phyloP scores from a whole-genome alignment of 2,888 invertebrate species.

The Agonopterix alstromeriana region DNA sequence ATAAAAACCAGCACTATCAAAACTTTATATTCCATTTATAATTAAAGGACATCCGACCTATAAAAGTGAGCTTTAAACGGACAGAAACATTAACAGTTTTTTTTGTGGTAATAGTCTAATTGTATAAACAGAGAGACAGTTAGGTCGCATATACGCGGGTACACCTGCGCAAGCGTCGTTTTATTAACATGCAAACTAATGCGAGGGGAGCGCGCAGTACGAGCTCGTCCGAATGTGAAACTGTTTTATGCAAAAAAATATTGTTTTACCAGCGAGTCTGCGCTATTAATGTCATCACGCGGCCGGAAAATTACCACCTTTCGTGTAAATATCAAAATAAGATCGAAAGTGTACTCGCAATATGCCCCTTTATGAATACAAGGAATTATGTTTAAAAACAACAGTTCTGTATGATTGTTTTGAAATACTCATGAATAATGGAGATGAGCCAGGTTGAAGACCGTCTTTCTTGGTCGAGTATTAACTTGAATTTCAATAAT shows the following conservation, averaged over 20 bases:
- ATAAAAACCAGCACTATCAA: not conserved
- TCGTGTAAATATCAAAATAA: slow-evolving; percentile 64
- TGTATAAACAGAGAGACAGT: slow-evolving; percentile 10
- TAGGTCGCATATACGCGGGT: not conserved
- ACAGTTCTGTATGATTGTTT: slow-evolving; percentile 41
- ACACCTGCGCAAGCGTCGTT: slow-evolving; percentile 32
- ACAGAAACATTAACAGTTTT: not conserved
- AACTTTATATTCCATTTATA: slow-evolving; percentile 1
- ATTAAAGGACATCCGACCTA: not conserved
- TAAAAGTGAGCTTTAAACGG: slow-evolving; percentile 4
- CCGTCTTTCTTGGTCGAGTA: slow-evolving; percentile 38
- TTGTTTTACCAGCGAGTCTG: slow-evolving; percentile 41
- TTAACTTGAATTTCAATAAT: slow-evolving; percentile 42
- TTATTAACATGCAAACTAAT: slow-evolving; percentile 43
- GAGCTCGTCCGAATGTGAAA: slow-evolving; percentile 41
- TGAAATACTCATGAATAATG: slow-evolving; percentile 54
- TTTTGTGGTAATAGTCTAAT: slow-evolving; percentile 19
- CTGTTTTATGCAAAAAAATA: slow-evolving; percentile 55
- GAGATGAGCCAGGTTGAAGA: slow-evolving; percentile 43
- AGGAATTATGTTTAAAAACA: slow-evolving; percentile 37
- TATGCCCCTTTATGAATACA: slow-evolving; percentile 34
- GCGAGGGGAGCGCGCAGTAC: slow-evolving; percentile 26
- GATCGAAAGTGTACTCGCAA: slow-evolving; percentile 49
- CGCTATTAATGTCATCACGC: slow-evolving; percentile 64
- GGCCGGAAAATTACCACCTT: slow-evolving; percentile 67